These are phyloP conservation scores for Corvus moneduloides DNA, from an alignment of 2,113 vertebrate genomes.

Conservation along the genomic window DNA sequence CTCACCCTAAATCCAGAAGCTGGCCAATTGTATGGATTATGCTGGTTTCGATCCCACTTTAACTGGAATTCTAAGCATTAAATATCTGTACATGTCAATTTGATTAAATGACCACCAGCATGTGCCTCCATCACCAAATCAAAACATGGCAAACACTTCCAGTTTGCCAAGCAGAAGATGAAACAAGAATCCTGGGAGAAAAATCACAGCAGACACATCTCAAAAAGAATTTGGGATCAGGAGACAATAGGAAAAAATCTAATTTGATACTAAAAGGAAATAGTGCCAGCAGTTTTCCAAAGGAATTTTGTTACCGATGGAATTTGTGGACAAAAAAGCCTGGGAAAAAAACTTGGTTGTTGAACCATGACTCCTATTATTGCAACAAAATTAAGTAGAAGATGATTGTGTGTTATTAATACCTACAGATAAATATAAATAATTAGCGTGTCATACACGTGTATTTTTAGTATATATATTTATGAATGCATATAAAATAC, in stretches of 20 bases:
- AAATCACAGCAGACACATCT: rapidly evolving
- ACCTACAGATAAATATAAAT: conserved; percentile 20
- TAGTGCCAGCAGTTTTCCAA: neutral
- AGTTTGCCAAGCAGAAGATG: neutral
- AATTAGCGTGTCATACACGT: neutral
- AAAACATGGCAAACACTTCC: neutral
- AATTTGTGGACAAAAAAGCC: neutral
- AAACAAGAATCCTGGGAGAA: neutral
- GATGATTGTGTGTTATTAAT: neutral
- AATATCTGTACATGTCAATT: neutral
- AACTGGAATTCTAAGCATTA: neutral
- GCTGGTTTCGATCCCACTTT: neutral
- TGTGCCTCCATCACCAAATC: neutral
- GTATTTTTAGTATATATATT: neutral
- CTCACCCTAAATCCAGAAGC: neutral
- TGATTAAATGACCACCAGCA: neutral
- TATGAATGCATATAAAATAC: neutral
- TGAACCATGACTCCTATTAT: neutral
- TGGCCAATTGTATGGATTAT: neutral
- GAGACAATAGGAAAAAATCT: neutral
- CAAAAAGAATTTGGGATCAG: neutral
- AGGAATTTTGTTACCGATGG: neutral
- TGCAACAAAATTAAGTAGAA: conserved; percentile 21
- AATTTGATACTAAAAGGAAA: neutral
- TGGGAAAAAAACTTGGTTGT: neutral